Evolutionary conservation across 30 jellyfish, hydroid and myxozoan species (phyloP).

Genomic region (Pseudorhiza aurosa): DNA sequence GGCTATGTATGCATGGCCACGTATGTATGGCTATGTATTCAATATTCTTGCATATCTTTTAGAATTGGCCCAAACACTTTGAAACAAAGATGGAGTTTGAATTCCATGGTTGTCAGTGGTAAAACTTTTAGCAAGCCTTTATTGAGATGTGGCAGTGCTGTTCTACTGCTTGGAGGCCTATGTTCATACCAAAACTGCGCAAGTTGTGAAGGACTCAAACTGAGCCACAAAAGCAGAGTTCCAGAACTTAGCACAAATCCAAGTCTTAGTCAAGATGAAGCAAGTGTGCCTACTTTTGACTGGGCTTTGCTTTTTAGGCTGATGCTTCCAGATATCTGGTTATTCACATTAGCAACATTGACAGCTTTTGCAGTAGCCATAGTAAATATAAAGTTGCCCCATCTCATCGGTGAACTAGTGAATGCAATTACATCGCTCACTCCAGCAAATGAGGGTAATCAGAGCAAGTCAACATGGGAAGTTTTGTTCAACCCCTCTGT

Average conservation of each 20-base stretch:
- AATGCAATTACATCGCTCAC: conserved; percentile 78
- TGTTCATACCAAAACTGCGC: conserved; percentile 38
- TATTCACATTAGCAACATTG: conserved; percentile 78
- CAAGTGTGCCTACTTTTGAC: conserved; percentile 47
- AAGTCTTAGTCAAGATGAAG: background rate
- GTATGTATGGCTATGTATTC: too few species aligned
- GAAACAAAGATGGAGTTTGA: too few species aligned
- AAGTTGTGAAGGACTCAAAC: conserved; percentile 73
- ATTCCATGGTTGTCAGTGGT: too few species aligned
- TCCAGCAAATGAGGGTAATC: conserved; percentile 3
- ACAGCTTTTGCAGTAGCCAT: conserved; percentile 95
- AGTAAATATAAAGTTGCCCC: conserved; percentile 83
- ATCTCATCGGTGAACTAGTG: conserved; percentile 87
- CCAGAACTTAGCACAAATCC: conserved; percentile 2
- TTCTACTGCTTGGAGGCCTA: background rate
- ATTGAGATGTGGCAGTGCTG: conserved; percentile 15
- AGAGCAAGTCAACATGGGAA: conserved; percentile 13
- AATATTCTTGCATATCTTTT: too few species aligned
- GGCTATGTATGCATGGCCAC: too few species aligned
- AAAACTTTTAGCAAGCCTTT: conserved; percentile 1
- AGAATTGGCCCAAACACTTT: too few species aligned
- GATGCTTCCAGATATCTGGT: conserved; percentile 79
- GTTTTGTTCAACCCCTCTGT: conserved; percentile 81
- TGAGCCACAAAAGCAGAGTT: conserved; percentile 71
- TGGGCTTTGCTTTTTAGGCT: conserved; percentile 77